These are phyloP conservation scores for Pelodytes ibericus DNA, from an alignment of 2,797 vertebrate species.

Conservation along the genomic window DNA sequence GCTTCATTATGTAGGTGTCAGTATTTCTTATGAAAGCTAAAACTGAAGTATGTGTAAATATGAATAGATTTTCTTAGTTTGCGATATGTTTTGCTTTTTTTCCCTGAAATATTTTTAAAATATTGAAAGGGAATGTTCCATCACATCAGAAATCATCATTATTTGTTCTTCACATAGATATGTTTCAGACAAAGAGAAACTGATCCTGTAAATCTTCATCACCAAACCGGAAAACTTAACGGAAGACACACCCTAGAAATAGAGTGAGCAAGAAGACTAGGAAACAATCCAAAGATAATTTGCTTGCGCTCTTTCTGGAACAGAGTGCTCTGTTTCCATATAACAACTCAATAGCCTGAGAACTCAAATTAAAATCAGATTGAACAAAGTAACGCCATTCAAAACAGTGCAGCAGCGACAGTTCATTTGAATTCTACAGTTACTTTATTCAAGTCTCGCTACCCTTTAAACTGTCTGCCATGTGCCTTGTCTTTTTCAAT, in stretches of 20 bases:
- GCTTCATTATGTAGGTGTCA: too few relatives aligned
- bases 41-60: too few relatives aligned
- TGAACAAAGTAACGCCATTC: slow-evolving; percentile 59
- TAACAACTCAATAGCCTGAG: slow-evolving; percentile 53
- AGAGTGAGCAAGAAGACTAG: slow-evolving; percentile 61
- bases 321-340: slow-evolving; percentile 55
- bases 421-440: slow-evolving; percentile 60
- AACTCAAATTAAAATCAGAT: slow-evolving; percentile 61
- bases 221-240: slow-evolving; percentile 37
- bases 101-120: too few relatives aligned
- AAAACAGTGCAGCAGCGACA: slow-evolving; percentile 38
- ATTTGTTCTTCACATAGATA: background rate
- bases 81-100: too few relatives aligned
- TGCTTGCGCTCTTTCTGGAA: slow-evolving; percentile 58
- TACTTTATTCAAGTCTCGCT: slow-evolving; percentile 38
- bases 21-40: too few relatives aligned
- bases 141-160: too few relatives aligned
- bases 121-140: background rate
- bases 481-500: slow-evolving; percentile 32
- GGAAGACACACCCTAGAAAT: slow-evolving; percentile 59
- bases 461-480: slow-evolving; percentile 35
- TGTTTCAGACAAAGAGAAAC: slow-evolving; percentile 5
- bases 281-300: slow-evolving; percentile 59
- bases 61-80: too few relatives aligned
- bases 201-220: slow-evolving; percentile 30